Evolutionary conservation across 35 echinoderm and acorn worm species (phyloP).

Genomic region (Eucidaris tribuloides): DNA sequence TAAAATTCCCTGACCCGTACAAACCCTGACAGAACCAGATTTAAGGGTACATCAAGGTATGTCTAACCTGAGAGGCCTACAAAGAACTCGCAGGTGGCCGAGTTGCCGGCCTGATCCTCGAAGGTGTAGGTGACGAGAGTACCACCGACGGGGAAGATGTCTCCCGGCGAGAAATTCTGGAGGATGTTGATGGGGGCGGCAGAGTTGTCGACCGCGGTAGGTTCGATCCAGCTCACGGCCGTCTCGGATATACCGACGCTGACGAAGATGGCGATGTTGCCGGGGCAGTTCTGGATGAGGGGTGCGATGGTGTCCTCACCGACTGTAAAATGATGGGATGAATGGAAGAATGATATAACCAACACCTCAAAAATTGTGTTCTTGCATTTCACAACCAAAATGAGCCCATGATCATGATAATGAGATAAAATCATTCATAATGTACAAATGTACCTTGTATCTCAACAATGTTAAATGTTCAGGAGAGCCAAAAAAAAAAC

Average conservation of each 20-base stretch:
- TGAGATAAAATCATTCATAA: too few relatives aligned
- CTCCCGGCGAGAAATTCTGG: neutral
- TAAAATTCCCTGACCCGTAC: too few relatives aligned
- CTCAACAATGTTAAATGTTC: too few relatives aligned
- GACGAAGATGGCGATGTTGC: constrained; percentile 15
- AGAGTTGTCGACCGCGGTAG: constrained; percentile 68
- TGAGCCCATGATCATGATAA: too few relatives aligned
- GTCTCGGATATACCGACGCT: constrained; percentile 10
- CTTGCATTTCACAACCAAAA: too few relatives aligned
- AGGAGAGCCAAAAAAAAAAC: too few relatives aligned
- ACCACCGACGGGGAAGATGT: constrained; percentile 25
- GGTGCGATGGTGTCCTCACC: neutral
- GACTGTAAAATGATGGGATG: neutral
- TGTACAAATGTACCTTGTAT: too few relatives aligned
- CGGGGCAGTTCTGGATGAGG: constrained; percentile 30
- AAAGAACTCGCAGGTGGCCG: constrained; percentile 30
- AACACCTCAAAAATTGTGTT: too few relatives aligned
- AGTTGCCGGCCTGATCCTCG: constrained; percentile 41
- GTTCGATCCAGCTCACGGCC: constrained; percentile 41
- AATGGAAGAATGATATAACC: neutral
- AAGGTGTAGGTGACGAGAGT: constrained; percentile 46
- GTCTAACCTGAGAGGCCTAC: constrained; percentile 15
- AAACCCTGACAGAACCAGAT: too few relatives aligned
- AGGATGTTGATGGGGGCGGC: neutral
- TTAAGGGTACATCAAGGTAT: too few relatives aligned